Conservation (phyloP, 2,113 vertebrate genomes). For the Phrynocephalus versicolor region DNA sequence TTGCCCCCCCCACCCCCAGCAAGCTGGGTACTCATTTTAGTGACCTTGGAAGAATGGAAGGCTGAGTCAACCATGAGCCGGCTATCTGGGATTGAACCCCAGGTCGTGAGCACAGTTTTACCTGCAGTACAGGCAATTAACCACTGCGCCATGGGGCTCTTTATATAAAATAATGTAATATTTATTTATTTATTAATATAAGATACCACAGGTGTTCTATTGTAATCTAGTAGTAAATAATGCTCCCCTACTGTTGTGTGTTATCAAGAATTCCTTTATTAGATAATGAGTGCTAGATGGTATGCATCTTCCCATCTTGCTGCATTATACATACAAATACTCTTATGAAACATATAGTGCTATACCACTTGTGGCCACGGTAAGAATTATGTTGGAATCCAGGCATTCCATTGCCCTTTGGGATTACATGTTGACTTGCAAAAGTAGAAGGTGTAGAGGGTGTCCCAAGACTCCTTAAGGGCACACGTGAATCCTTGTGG, state of each 20-base stretch:
- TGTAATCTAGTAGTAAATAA: conserved; percentile 58
- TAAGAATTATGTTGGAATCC: neutral
- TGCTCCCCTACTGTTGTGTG: neutral
- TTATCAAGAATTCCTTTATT: conserved; percentile 12
- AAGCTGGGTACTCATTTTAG: no score
- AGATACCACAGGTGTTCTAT: conserved; percentile 55
- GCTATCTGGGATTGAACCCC: no score
- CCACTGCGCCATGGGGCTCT: no score
- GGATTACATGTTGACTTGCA: neutral
- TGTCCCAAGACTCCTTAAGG: neutral
- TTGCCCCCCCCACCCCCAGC: no score
- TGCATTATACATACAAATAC: neutral
- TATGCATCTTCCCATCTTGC: neutral
- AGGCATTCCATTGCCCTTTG: conserved; percentile 7
- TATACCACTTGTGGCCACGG: neutral
- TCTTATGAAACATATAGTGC: neutral
- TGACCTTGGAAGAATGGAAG: no score
- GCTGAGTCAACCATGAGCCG: no score
- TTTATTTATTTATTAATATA: no score
- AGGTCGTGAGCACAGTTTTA: no score
- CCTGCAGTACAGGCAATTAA: no score
- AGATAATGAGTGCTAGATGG: neutral
- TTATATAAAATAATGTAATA: no score
- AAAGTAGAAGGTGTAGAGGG: no score
- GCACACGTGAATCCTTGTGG: neutral